Percentiles rank a stretch among this genome's conserved stretches.
Evolutionary conservation across 1,140 invertebrate genomes (phyloP).

Genomic region (Magallana gigas): DNA sequence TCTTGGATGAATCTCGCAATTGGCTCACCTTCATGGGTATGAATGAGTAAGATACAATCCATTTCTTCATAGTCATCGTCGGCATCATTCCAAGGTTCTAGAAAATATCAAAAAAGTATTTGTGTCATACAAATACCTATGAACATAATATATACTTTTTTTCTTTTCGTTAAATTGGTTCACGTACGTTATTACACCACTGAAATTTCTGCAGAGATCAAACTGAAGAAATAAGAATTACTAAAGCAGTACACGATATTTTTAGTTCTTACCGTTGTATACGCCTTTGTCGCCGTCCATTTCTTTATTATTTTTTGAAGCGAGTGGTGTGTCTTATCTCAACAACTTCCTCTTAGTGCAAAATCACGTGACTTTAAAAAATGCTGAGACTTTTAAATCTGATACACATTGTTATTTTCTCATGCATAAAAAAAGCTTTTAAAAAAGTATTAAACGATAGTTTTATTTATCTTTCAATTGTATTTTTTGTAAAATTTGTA

Average conservation of each 20-base stretch:
- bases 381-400: no score
- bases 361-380: no score
- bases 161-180: neutral
- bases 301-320: neutral
- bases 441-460: no score
- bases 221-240: no score
- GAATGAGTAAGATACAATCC: neutral
- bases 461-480: no score
- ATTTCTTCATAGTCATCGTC: neutral
- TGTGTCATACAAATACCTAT: neutral
- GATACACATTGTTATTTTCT: no score
- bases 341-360: neutral
- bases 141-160: neutral
- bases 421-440: no score
- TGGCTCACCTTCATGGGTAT: constrained; percentile 7
- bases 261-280: neutral
- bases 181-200: no score
- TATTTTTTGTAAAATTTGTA: no score
- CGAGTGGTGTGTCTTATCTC: neutral
- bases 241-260: no score
- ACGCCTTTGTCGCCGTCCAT: neutral
- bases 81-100: neutral
- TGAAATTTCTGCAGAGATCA: no score
- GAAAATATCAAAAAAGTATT: neutral
- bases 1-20: neutral